phyloP scores from a whole-genome alignment of 2,113 vertebrate genomes.

The Myotis davidii region DNA sequence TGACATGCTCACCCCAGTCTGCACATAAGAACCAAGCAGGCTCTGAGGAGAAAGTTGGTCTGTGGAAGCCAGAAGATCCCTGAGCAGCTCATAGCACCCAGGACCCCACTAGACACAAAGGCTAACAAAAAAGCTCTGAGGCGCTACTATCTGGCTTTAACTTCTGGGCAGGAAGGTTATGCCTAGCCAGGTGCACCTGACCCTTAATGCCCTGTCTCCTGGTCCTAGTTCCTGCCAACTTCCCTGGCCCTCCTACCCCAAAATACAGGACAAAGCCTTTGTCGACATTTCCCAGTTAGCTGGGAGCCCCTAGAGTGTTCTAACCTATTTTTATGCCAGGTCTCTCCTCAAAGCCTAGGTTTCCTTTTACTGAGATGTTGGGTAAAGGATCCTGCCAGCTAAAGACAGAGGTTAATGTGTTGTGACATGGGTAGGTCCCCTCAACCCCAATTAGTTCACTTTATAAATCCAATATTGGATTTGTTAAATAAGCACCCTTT shows the following conservation, averaged over 20 bases:
- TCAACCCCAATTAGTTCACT: background rate
- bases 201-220: background rate
- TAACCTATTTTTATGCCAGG: background rate
- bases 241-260: background rate
- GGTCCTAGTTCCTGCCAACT: background rate
- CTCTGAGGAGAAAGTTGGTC: background rate
- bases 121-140: background rate
- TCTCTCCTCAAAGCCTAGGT: background rate
- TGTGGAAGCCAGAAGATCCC: background rate
- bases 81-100: background rate
- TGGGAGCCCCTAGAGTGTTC: background rate
- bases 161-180: background rate
- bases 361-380: background rate
- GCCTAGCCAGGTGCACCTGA: background rate
- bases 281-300: background rate
- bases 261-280: background rate
- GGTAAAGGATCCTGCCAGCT: background rate
- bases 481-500: background rate
- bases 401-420: background rate
- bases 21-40: background rate
- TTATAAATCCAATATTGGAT: constrained; percentile 15
- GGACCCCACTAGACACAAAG: background rate
- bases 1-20: background rate
- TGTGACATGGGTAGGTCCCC: background rate
- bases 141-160: background rate